These are phyloP conservation scores for Sinohyriopsis cumingii DNA, from an alignment of 2,888 invertebrate species.

Conservation along the genomic window DNA sequence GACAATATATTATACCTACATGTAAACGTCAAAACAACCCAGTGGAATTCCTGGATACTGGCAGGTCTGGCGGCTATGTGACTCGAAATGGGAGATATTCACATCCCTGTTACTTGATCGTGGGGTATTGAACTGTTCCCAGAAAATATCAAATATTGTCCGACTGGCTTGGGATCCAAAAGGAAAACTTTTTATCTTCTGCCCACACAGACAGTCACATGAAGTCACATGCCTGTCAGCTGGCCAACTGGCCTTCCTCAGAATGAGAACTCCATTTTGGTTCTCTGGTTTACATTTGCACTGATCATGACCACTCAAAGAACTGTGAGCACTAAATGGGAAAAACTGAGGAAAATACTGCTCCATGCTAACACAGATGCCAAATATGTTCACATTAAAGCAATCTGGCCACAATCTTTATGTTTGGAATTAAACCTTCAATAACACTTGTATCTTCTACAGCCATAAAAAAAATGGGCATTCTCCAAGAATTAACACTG, in stretches of 20 bases:
- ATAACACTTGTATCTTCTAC: no score
- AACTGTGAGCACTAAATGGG: no score
- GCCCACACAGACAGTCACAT: constrained; percentile 6
- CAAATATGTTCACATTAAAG: no score
- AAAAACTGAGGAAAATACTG: no score
- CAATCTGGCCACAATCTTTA: no score
- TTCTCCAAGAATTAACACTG: no score
- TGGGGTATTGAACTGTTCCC: constrained; percentile 44
- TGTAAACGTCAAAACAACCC: constrained; percentile 48
- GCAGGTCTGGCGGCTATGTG: neutral
- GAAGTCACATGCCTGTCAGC: constrained; percentile 4
- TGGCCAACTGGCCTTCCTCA: constrained; percentile 28
- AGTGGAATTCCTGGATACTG: constrained; percentile 35
- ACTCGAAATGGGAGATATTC: neutral
- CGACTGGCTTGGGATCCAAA: constrained; percentile 10
- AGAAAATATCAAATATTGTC: constrained; percentile 49
- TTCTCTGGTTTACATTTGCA: no score
- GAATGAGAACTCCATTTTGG: constrained; percentile 22
- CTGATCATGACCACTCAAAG: no score
- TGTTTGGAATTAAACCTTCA: no score
- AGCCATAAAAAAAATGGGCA: no score
- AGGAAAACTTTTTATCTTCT: no score
- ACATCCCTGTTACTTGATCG: constrained; percentile 8
- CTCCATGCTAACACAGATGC: no score
- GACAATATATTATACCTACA: constrained; percentile 35